Base-by-base conservation (phyloP, 1,140 invertebrate species). In the Orchestia grillus region DNA sequence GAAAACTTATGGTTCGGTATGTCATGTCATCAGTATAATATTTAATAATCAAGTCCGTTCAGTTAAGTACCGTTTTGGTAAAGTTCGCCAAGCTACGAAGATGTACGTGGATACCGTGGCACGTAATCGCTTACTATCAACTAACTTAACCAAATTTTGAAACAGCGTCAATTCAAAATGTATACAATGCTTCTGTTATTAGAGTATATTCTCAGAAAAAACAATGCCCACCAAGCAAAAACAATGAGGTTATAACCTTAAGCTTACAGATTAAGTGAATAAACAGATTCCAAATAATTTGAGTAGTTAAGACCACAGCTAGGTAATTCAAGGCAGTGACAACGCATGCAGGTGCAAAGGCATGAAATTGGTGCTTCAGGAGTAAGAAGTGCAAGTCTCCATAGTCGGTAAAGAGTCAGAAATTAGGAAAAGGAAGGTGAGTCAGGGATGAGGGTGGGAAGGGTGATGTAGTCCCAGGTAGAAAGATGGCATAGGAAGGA, bases 391-490 rank as follows among this genome's bases (percentile, higher is more conserved):
- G 88, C 92, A 94, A 47, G 92, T 94, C 43, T 40, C 4, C 44
- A 94, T 41, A 47, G 92, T 45, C 43, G 44, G 40, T 45, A 44
- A 40, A 94, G 43, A 94, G 44, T 45, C 36, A 44, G 90, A 44
- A 42, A 92, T 92, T 6, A 47, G 36, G 44, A 28, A 44, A 4
- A 45, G 45, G 44, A 45, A 94, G 45, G 92, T 40, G 88, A 62
- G 95, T 91, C 45, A 96, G 96, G 95, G 44, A 62, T 96, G 96
- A 53, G 42, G 88, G 96, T 43, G 47, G 47, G 95, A 47, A 57
- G 95, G n/a, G 36, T 95, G 88, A 44, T 90, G 88, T 41, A 90
- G 41, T 90, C 88, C 41, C 88, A 90, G 41, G 88, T 90, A 90
- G 88, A 44, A 77, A 95, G 44, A 95, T 53, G 57, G 36, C 62